Percentiles rank a stretch among this genome's conserved stretches.
phyloP scores from a whole-genome alignment of 2,797 vertebrate species.

The Anabas testudineus region DNA sequence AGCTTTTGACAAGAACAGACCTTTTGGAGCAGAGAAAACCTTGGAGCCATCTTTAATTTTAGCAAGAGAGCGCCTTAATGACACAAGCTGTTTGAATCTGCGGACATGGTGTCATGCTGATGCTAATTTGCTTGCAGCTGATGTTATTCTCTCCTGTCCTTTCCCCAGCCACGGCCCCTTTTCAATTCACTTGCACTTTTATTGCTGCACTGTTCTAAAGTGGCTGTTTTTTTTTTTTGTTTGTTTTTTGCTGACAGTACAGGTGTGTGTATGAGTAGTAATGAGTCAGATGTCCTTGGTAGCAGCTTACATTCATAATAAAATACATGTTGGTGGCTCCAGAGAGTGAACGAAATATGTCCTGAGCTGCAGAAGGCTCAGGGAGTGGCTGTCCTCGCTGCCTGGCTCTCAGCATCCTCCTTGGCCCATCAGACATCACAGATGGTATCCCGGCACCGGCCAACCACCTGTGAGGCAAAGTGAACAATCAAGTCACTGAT shows the following conservation, averaged over 20 bases:
- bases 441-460: constrained; percentile 60
- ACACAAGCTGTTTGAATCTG: constrained; percentile 73
- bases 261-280: constrained; percentile 38
- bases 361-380: constrained; percentile 55
- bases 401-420: constrained; percentile 71
- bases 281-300: constrained; percentile 69
- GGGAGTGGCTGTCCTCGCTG: constrained; percentile 62
- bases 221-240: constrained; percentile 72
- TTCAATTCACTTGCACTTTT: constrained; percentile 64
- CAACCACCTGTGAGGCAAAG: constrained; percentile 73
- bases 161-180: constrained; percentile 48
- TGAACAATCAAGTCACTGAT: constrained; percentile 46
- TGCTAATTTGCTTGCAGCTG: constrained; percentile 77
- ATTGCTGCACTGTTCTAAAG: constrained; percentile 63
- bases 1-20: constrained; percentile 49
- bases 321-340: constrained; percentile 55
- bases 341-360: constrained; percentile 71
- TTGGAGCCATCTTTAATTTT: constrained; percentile 72
- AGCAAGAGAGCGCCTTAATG: constrained; percentile 61
- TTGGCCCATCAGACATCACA: constrained; percentile 67
- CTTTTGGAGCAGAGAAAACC: constrained; percentile 55
- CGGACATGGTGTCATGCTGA: constrained; percentile 68
- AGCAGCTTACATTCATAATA: constrained; percentile 66
- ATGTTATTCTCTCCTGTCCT: constrained; percentile 62
- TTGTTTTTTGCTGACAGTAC: constrained; percentile 69